These are phyloP conservation scores for Sminthurides bifidus DNA, from an alignment of 1,140 invertebrate genomes.

Conservation along the genomic window DNA sequence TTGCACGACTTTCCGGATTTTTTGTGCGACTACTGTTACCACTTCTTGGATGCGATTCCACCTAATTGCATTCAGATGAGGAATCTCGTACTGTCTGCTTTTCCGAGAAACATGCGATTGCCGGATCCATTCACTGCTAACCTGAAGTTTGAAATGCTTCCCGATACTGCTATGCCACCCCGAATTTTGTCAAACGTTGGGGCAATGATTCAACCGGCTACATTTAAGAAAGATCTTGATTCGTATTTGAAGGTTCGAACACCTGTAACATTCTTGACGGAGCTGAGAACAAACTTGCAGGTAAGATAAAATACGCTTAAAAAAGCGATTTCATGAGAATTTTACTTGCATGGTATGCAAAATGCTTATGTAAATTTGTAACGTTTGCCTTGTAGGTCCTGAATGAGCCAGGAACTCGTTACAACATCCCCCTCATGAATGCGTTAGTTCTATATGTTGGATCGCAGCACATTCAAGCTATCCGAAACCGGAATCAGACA, in stretches of 20 bases:
- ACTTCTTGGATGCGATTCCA: constrained; percentile 98
- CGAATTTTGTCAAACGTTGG: constrained; percentile 81
- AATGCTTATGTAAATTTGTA: not conserved
- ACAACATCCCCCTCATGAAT: constrained; percentile 94
- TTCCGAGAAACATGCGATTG: constrained; percentile 91
- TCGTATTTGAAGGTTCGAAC: constrained; percentile 88
- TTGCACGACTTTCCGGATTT: constrained; percentile 99
- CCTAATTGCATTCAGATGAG: constrained; percentile 95
- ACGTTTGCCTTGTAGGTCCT: constrained; percentile 40
- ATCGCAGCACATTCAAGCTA: constrained; percentile 83
- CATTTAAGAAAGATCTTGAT: constrained; percentile 91
- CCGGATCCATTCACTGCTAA: constrained; percentile 98
- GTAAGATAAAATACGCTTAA: too few relatives aligned
- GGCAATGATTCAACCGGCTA: constrained; percentile 68
- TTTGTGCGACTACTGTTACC: constrained; percentile 96
- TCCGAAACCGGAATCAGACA: constrained; percentile 70
- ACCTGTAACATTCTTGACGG: constrained; percentile 89
- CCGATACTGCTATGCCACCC: constrained; percentile 60
- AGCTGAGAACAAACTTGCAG: constrained; percentile 80
- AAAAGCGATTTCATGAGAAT: too few relatives aligned
- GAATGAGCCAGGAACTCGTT: constrained; percentile 75
- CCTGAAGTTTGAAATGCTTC: constrained; percentile 87
- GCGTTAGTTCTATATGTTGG: constrained; percentile 95
- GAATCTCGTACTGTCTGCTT: constrained; percentile 93
- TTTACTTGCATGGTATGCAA: too few relatives aligned